phyloP scores from a whole-genome alignment of 2,888 invertebrate genomes.

The Harpalus rufipes region DNA sequence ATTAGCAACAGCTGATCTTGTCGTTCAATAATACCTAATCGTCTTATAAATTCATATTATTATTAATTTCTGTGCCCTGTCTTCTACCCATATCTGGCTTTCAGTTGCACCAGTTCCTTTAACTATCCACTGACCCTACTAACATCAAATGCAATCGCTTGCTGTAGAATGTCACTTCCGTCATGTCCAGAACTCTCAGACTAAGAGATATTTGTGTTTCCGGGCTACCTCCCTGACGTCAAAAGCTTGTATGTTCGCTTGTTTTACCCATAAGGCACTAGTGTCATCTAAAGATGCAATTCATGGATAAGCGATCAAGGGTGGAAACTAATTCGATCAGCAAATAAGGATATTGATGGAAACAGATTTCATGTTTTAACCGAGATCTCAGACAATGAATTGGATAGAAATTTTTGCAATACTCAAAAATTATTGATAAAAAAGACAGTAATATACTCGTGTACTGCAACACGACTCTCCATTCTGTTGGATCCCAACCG shows the following conservation, averaged over 20 bases:
- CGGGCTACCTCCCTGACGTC: neutral
- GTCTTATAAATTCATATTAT: too few species aligned
- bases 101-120: conserved; percentile 5
- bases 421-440: too few species aligned
- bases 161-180: neutral
- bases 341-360: too few species aligned
- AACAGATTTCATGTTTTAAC: too few species aligned
- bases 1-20: too few species aligned
- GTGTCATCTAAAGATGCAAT: neutral
- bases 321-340: too few species aligned
- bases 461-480: too few species aligned
- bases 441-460: too few species aligned
- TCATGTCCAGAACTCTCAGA: neutral
- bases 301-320: neutral
- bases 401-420: too few species aligned
- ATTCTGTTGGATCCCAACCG: too few species aligned
- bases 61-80: neutral
- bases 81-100: neutral
- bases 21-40: too few species aligned
- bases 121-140: neutral
- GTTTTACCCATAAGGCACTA: neutral
- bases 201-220: neutral
- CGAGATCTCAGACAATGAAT: too few species aligned
- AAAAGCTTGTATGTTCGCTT: neutral
- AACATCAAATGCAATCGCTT: conserved; percentile 5